These are phyloP conservation scores for Nothocercus julius DNA, from an alignment of 2,113 vertebrate species.

Conservation along the genomic window DNA sequence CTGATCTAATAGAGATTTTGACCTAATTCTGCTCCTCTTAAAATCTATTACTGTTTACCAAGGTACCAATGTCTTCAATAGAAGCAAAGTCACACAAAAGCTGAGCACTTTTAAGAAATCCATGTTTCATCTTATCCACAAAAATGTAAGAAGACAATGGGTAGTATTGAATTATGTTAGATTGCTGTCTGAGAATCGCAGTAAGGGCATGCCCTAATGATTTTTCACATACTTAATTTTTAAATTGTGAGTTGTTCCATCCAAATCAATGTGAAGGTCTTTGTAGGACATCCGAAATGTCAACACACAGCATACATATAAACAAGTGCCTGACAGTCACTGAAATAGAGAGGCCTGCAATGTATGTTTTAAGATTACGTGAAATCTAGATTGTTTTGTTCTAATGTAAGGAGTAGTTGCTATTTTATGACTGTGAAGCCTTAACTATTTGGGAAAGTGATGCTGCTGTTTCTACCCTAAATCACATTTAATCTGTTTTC, in stretches of 20 bases:
- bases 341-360: constrained; percentile 14
- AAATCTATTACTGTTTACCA: constrained; percentile 8
- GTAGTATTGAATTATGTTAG: not conserved
- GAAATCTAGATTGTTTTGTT: not conserved
- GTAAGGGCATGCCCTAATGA: not conserved
- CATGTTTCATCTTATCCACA: not conserved
- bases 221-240: constrained; percentile 2
- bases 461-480: constrained; percentile 27
- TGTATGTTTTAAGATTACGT: constrained; percentile 38
- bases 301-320: constrained; percentile 19
- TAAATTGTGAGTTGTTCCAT: not conserved
- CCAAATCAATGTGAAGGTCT: constrained; percentile 23
- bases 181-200: not conserved
- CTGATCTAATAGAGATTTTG: not conserved
- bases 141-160: not conserved
- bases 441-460: constrained; percentile 44
- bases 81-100: not conserved
- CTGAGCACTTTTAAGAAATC: not conserved
- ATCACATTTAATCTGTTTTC: constrained; percentile 11
- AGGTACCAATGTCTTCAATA: not conserved
- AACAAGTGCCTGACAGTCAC: not conserved
- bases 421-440: constrained; percentile 38
- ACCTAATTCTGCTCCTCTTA: constrained; percentile 5
- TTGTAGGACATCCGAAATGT: constrained; percentile 25
- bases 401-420: constrained; percentile 25